Percentiles rank a stretch among this genome's conserved stretches.
Conservation (phyloP, 2,113 vertebrate species). For the Toxotes chatareus region DNA sequence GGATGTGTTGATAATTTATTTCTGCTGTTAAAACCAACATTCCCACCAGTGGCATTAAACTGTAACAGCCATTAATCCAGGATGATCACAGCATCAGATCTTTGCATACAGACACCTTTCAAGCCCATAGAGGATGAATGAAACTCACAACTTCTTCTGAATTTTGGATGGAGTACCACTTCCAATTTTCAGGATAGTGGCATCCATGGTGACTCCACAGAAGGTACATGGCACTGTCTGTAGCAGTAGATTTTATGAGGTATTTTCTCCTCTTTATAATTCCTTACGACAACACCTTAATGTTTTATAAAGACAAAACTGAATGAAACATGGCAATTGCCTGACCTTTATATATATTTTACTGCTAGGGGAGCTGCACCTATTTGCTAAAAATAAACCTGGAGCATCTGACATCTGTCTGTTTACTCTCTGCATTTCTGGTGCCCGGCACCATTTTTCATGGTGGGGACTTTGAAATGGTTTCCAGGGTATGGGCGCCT, state of each 20-base stretch:
- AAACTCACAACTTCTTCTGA: neutral
- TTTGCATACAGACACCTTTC: neutral
- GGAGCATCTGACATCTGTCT: constrained; percentile 51
- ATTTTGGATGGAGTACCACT: neutral
- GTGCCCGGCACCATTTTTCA: constrained; percentile 51
- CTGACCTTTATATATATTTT: constrained; percentile 22
- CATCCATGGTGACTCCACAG: constrained; percentile 54
- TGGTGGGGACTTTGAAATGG: constrained; percentile 58
- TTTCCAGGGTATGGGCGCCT: constrained; percentile 55
- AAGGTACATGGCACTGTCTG: neutral
- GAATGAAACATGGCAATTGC: constrained; percentile 15
- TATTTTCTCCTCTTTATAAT: neutral
- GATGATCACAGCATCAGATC: neutral
- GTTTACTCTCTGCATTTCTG: constrained; percentile 60
- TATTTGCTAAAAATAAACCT: constrained; percentile 58
- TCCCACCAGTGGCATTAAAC: neutral
- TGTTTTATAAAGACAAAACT: constrained; percentile 15
- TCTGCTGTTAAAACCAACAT: neutral
- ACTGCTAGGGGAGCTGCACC: constrained; percentile 13
- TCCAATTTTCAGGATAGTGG: constrained; percentile 24
- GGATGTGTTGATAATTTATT: neutral
- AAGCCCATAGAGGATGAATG: neutral
- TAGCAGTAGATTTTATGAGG: neutral
- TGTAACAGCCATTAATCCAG: neutral
- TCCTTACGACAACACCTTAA: neutral